Conservation (phyloP, 53 echinoderm and acorn worm genomes). For the Stichopus horrens region DNA sequence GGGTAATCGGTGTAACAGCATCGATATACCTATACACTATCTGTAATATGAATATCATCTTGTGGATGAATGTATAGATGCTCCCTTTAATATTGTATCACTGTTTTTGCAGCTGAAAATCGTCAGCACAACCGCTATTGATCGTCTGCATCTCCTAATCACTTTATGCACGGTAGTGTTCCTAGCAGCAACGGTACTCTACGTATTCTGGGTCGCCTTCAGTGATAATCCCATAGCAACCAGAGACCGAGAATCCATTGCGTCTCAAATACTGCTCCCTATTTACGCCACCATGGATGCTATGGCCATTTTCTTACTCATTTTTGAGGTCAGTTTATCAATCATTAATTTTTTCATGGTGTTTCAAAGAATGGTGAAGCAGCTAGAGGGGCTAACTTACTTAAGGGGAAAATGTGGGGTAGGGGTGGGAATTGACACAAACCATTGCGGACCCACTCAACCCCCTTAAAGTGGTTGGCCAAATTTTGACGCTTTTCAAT, state of each 20-base stretch:
- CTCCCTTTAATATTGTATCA: conserved; percentile 2
- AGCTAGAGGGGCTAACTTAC: too few species aligned
- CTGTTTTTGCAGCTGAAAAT: conserved; percentile 57
- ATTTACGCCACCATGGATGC: conserved; percentile 73
- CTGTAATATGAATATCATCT: too few species aligned
- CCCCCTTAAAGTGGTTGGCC: too few species aligned
- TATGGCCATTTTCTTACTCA: conserved; percentile 61
- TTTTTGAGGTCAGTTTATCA: conserved; percentile 54
- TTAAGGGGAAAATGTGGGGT: too few species aligned
- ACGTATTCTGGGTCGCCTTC: conserved; percentile 70
- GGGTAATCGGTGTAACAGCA: too few species aligned
- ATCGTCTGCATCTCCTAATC: conserved; percentile 65
- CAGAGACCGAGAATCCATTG: conserved; percentile 50
- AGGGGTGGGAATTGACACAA: too few species aligned
- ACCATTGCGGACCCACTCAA: too few species aligned
- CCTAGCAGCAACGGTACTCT: conserved; percentile 55
- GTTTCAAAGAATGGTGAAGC: too few species aligned
- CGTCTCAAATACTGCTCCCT: conserved; percentile 79
- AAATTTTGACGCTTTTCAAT: too few species aligned
- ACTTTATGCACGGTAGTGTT: conserved; percentile 56
- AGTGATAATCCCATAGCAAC: conserved; percentile 50
- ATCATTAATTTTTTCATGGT: too few species aligned
- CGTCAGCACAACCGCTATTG: conserved; percentile 50
- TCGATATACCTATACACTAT: too few species aligned
- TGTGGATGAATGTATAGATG: not conserved